Percentiles rank a stretch among this genome's conserved stretches.
Evolutionary conservation across 2,113 vertebrate species (phyloP).

Genomic region (Sclerurus mexicanus): DNA sequence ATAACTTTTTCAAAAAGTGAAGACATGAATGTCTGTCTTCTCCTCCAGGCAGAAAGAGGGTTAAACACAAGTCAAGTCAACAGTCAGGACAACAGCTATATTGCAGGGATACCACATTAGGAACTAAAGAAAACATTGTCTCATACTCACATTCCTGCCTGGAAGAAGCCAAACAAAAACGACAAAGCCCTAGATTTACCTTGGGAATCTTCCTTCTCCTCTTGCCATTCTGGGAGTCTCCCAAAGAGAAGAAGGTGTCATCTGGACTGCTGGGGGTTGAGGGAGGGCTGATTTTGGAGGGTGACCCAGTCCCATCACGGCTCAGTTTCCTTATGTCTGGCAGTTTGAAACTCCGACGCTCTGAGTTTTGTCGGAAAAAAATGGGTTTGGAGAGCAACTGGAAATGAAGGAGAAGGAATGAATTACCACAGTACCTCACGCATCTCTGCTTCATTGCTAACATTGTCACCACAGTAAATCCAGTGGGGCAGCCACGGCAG

Average conservation of each 20-base stretch:
- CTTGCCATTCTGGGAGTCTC: slow-evolving; percentile 89
- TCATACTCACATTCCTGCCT: neutral
- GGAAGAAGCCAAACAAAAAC: neutral
- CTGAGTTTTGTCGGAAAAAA: slow-evolving; percentile 92
- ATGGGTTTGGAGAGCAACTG: slow-evolving; percentile 81
- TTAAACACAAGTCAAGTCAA: neutral
- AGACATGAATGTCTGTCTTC: too few relatives aligned
- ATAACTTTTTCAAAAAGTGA: neutral
- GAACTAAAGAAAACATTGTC: neutral
- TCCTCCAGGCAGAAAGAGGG: neutral
- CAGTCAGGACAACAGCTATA: neutral
- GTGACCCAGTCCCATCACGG: slow-evolving; percentile 85
- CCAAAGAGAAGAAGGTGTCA: slow-evolving; percentile 89
- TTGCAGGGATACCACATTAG: neutral
- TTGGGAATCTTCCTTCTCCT: slow-evolving; percentile 91
- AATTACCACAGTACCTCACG: neutral
- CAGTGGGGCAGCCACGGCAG: neutral
- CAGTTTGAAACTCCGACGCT: slow-evolving; percentile 91
- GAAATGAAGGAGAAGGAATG: neutral
- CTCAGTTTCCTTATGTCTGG: slow-evolving; percentile 87
- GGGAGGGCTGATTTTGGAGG: slow-evolving; percentile 89
- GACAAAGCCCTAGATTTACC: slow-evolving; percentile 71
- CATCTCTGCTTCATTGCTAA: neutral
- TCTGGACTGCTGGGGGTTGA: slow-evolving; percentile 96
- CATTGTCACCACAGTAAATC: neutral